These are phyloP conservation scores for Potamarius usumacintae DNA, from an alignment of 2,113 vertebrate genomes.

Conservation along the genomic window DNA sequence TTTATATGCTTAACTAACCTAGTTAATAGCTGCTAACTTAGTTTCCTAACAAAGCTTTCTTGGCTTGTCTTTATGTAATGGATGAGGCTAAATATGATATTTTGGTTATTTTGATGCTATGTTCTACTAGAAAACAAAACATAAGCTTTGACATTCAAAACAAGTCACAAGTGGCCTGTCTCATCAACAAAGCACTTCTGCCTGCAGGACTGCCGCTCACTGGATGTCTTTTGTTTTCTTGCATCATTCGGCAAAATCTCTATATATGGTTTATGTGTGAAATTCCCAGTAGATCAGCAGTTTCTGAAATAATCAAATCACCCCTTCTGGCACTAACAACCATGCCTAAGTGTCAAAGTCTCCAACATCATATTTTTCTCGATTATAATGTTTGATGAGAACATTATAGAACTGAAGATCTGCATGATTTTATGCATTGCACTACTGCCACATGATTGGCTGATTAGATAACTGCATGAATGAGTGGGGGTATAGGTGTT, in stretches of 20 bases:
- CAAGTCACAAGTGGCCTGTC: not conserved
- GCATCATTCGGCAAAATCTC: not conserved
- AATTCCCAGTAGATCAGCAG: not conserved
- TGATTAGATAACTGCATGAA: not conserved
- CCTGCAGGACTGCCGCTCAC: not conserved
- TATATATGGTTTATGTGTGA: not conserved
- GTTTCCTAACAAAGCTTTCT: not conserved
- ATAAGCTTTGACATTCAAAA: slow-evolving; percentile 1
- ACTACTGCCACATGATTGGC: not conserved
- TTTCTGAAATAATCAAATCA: slow-evolving; percentile 2
- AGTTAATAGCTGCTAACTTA: not conserved
- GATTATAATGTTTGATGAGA: not conserved
- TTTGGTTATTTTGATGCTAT: not conserved
- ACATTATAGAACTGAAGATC: not conserved
- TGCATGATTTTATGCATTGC: not conserved
- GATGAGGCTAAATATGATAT: not conserved
- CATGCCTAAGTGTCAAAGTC: not conserved
- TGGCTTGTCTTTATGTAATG: not conserved
- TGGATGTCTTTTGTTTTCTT: slow-evolving; percentile 3
- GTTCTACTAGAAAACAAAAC: not conserved
- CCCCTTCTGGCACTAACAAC: not conserved
- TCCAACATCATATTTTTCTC: not conserved
- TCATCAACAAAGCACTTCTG: not conserved
- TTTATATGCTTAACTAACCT: not conserved
- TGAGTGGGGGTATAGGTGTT: not conserved